Evolutionary conservation across 2,888 invertebrate genomes (phyloP), one percentile per base, ranked within the genome.

Genomic region (Melieria crassipennis): DNA sequence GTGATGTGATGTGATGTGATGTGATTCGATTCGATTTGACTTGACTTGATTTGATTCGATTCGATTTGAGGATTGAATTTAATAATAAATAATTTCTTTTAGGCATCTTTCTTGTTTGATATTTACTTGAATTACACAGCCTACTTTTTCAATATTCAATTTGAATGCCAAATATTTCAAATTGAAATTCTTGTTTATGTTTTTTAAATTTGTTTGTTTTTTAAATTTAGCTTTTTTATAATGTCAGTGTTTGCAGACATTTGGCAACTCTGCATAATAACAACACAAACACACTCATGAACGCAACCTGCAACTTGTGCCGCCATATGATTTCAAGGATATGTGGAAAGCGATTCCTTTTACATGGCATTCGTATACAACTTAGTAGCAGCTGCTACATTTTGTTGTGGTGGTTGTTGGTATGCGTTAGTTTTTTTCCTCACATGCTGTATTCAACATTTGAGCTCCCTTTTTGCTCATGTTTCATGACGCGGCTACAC

Each of bases 401-500:
- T 30, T 56, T 56, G 45, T 47, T 47, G 45, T 46, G 46, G 61
- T 46, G 11, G 43, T 43, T 43, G 45, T 43, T 43, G 11, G 7
- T 60, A 30, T 2, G 2, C 30, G 30, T 30, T 30, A 2, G 3
- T 5, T 60, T n/a, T n/a, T 45, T 16, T 45, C 16, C 77, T 30
- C 30, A 30, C 30, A 30, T 30, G 30, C 30, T 30, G 30, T 30
- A 30, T 30, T 30, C 30, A 30, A 30, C 30, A 30, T 30, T 30
- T 30, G 30, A 30, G 30, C 30, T 30, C 1, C 30, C 30, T 1
- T 30, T 30, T 30, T 1, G 2, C 79, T 73, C 43, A 13, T 64
- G 48, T 16, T 70, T 13, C 67, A 65, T 57, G 57, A 48, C 60
- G 65, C 75, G 69, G 67, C 69, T 74, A 63, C 65, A 46, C 52